These are phyloP conservation scores for Poeciliopsis prolifica DNA, from an alignment of 2,113 vertebrate genomes.

Conservation along the genomic window DNA sequence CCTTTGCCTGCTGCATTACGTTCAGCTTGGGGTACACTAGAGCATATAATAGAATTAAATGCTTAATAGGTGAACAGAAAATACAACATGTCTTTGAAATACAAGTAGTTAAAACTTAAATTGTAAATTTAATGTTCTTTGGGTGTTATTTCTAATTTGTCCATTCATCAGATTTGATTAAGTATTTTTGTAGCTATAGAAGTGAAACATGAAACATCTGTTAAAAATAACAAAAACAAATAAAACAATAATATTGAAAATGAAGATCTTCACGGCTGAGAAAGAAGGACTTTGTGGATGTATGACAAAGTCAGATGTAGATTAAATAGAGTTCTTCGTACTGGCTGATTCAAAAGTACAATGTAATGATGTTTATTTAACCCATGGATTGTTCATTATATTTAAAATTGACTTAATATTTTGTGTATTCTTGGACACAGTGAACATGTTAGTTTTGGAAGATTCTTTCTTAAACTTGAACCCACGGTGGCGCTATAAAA, in stretches of 20 bases:
- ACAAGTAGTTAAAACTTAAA: background rate
- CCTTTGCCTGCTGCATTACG: background rate
- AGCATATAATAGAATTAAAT: background rate
- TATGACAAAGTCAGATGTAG: background rate
- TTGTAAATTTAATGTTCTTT: background rate
- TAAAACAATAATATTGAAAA: background rate
- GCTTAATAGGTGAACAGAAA: background rate
- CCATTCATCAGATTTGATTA: too few relatives aligned
- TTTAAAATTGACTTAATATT: background rate
- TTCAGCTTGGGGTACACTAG: background rate
- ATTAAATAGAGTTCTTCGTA: background rate
- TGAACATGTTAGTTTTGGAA: background rate
- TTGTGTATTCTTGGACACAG: background rate
- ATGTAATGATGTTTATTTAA: background rate
- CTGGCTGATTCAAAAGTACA: too few relatives aligned
- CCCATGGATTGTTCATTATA: background rate
- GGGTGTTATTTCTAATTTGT: too few relatives aligned
- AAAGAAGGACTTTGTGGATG: background rate
- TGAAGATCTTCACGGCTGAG: background rate
- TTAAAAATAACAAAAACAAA: too few relatives aligned
- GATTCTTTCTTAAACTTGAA: background rate
- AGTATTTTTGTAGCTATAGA: background rate
- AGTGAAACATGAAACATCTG: background rate
- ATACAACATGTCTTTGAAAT: background rate
- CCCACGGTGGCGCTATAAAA: background rate